Conservation (phyloP, 2,113 vertebrate genomes). For the Murina feae region DNA sequence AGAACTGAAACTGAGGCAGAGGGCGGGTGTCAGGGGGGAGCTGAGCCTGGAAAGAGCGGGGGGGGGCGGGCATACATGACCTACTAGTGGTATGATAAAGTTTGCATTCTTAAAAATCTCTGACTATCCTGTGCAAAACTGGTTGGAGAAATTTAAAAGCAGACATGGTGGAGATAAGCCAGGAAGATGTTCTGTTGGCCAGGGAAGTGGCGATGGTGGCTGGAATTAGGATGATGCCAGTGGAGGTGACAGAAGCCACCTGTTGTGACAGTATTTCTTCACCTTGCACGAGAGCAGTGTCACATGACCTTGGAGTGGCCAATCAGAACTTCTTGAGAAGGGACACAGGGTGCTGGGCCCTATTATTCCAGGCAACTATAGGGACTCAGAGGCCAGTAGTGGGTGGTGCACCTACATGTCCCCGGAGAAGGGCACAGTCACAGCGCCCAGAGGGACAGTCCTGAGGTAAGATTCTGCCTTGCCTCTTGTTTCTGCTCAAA, state of each 20-base stretch:
- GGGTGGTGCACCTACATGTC: rapidly evolving
- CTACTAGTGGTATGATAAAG: rapidly evolving
- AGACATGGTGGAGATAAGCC: neutral
- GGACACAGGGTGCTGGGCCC: neutral
- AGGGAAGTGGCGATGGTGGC: neutral
- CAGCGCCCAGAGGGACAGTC: neutral
- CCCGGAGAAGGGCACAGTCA: neutral
- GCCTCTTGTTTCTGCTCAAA: neutral
- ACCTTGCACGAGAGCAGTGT: neutral
- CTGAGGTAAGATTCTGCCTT: neutral
- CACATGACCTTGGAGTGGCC: neutral
- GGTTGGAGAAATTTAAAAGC: neutral
- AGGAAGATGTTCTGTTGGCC: neutral
- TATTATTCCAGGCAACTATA: neutral
- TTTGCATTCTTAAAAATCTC: neutral
- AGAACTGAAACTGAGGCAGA: neutral
- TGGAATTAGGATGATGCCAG: neutral
- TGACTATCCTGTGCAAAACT: neutral
- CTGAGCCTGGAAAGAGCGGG: neutral
- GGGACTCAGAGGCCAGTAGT: neutral
- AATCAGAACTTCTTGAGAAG: neutral
- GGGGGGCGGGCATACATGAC: neutral
- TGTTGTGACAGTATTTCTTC: neutral
- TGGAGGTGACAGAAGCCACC: neutral
- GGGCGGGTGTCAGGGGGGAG: rapidly evolving